Evolutionary conservation across 2,888 invertebrate genomes (phyloP), one percentile per base, ranked within the genome.

Genomic region (Neoscelio sp.): DNA sequence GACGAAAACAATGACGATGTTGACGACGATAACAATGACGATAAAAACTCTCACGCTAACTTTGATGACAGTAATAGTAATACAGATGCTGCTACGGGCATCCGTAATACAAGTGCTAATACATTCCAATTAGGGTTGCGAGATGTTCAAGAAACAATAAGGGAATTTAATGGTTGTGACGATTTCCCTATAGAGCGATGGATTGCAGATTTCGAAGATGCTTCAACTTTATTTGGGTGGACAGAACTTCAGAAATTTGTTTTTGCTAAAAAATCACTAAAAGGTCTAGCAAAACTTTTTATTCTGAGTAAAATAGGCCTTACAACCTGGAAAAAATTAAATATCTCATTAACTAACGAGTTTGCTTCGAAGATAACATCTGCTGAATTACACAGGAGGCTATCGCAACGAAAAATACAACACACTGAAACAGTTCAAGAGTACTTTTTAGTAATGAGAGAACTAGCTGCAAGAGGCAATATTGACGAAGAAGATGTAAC

Each of bases 171-270:
- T n/a, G 64, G 52, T 10, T 23, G 23, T 17, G 70, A 60, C 7
- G 13, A 18, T 30, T 68, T 44, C 13, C 40, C 74, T 1, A 15
- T 78, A 8, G 78, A 78, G 7, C 23, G 58, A 7, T 78, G 71
- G 73, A 38, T 73, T 3, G 20, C 52, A 0, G 74, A 62, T 23
- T 74, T 74, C 35, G 62, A 78, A 44, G 78, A 78, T n/a, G 44
- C 52, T 2, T 40, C 62, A 1, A 23, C 12, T 6, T 18, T 78
- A 10, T 60, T 68, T 26, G 42, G 13, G 0, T 78, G 73, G 67
- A 28, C 17, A 15, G 62, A 78, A 18, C n/a, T 67, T 18, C 67
- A 67, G n/a, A 67, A 42, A 6, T 6, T 78, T n/a, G 33, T 78
- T 35, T 78, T 73, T 23, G 67, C 46, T 1, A 46, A 46, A 46